Evolutionary conservation across 2,888 invertebrate genomes (phyloP), one percentile per base, ranked within the genome.

Genomic region (Temnothorax rugatulus): DNA sequence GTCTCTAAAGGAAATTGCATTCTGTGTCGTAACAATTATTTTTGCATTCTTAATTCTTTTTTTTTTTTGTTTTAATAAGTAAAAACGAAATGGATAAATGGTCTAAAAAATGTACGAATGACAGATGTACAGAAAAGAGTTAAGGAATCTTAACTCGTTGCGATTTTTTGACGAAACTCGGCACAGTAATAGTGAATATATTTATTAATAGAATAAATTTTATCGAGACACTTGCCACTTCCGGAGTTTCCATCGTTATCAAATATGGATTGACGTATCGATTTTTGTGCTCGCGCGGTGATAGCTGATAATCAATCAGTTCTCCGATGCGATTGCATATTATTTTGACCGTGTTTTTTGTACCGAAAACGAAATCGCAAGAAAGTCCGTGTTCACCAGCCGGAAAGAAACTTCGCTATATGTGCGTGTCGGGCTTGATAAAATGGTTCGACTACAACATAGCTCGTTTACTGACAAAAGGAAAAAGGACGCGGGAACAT

Each of bases 401-500:
- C n/a, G 34, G 15, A 69, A 71, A 44, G 57, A 71, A 71, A 71
- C 18, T 61, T 59, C 8, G 25, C 47, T 7, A 7, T 21, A 18
- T 52, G 13, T 9, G 34, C 29, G 44, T 38, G 18, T 18, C 4
- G 47, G 9, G 25, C 38, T 63, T 73, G 52, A 64, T 64, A 54
- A 68, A 77, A 68, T 18, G 41, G 9, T 68, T 54, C 29, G n/a
- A 41, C 63, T 63, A 47, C 21, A 64, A 47, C 21, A 64, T 21
- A 59, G 25, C 13, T 63, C 15, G 34, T 64, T 38, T 38, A 18
- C 34, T 50, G 47, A n/a, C 25, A 13, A 68, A 77, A 75, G 50
- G 66, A 21, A 66, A 34, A 47, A 47, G 66, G 47, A 68, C n/a
- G 29, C n/a, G 41, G 54, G 9, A 29, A 54, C 41, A 9, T 21